phyloP scores from a whole-genome alignment of 2,888 invertebrate genomes.

The Labia minor region DNA sequence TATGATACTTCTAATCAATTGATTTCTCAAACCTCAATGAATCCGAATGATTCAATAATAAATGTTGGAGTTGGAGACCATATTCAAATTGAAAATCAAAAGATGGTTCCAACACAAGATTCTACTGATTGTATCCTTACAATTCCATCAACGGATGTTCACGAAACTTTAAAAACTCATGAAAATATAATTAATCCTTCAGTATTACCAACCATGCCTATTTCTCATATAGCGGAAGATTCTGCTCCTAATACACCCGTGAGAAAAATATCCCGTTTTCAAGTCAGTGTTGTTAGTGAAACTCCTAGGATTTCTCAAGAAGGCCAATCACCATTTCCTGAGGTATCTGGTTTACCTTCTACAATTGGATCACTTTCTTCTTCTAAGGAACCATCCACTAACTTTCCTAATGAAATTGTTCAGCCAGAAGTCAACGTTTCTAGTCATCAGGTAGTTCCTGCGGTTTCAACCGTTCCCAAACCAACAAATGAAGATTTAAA shows the following conservation, averaged over 20 bases:
- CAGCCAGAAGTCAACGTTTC: not conserved
- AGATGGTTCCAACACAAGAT: not conserved
- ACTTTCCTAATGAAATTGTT: not conserved
- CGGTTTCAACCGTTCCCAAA: conserved; percentile 1
- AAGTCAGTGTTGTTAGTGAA: conserved; percentile 43
- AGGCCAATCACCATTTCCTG: not conserved
- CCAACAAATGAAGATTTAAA: conserved; percentile 24
- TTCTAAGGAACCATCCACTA: not conserved
- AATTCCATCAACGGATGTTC: not conserved
- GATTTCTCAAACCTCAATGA: not conserved
- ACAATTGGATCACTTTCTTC: not conserved
- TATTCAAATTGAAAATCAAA: not conserved
- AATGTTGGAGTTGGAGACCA: not conserved
- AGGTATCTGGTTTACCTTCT: conserved; percentile 1
- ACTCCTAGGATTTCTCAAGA: not conserved
- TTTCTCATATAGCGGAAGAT: not conserved
- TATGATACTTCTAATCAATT: not conserved
- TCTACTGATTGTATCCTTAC: not conserved
- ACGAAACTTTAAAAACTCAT: not conserved
- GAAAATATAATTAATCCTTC: not conserved
- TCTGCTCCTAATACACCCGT: conserved; percentile 25
- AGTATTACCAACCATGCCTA: conserved; percentile 4
- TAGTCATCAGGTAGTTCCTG: conserved; percentile 1
- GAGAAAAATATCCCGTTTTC: conserved; percentile 40
- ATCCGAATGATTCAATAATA: not conserved